Percentiles rank a stretch among this genome's conserved stretches.
Evolutionary conservation across 2,113 vertebrate genomes (phyloP).

Genomic region (Oceanites oceanicus): DNA sequence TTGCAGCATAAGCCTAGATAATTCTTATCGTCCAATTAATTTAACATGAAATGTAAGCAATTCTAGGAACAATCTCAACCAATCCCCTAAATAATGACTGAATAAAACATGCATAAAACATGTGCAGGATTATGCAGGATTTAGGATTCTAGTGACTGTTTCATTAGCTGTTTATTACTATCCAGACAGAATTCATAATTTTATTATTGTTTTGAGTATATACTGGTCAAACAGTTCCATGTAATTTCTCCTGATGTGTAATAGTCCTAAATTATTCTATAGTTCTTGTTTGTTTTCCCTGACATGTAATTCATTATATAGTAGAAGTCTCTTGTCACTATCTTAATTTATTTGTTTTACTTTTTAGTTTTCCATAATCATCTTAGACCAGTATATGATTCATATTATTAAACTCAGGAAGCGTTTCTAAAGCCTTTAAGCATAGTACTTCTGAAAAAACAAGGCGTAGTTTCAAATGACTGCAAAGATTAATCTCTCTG

Average conservation of each 20-base stretch:
- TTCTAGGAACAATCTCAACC: background rate
- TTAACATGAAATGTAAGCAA: background rate
- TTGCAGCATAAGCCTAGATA: background rate
- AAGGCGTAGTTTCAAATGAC: background rate
- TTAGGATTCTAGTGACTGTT: conserved; percentile 24
- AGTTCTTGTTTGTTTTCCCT: background rate
- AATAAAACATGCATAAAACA: conserved; percentile 13
- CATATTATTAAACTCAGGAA: background rate
- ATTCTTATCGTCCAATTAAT: conserved; percentile 8
- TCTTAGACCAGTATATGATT: background rate
- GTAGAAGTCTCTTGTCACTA: background rate
- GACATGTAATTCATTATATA: background rate
- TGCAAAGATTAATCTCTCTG: conserved; percentile 2
- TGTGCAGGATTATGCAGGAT: background rate
- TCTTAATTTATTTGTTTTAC: background rate
- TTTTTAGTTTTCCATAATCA: conserved; percentile 12
- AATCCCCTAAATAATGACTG: background rate
- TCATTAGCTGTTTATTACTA: conserved; percentile 43
- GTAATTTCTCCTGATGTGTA: background rate
- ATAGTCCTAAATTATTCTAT: background rate
- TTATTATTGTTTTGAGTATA: background rate
- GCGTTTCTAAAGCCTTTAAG: background rate
- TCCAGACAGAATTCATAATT: background rate
- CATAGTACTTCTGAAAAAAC: background rate
- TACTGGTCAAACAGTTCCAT: background rate